Percentiles rank a stretch among this genome's conserved stretches.
phyloP scores from a whole-genome alignment of 2,888 invertebrate species.

The Lepeophtheirus nordmannii region DNA sequence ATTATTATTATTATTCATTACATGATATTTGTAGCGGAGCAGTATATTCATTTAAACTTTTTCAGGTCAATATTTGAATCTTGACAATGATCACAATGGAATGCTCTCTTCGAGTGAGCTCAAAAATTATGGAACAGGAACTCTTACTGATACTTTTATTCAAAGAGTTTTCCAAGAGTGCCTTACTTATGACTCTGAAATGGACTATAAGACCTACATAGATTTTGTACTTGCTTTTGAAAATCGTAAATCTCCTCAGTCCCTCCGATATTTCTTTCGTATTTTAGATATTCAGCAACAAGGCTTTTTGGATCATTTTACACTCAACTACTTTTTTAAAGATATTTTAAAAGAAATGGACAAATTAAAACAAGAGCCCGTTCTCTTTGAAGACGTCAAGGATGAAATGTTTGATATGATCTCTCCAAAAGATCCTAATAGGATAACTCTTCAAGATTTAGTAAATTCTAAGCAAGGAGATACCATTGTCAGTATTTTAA shows the following conservation, averaged over 20 bases:
- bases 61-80: slow-evolving; percentile 60
- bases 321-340: slow-evolving; percentile 79
- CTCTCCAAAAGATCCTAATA: slow-evolving; percentile 61
- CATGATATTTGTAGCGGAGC: no score
- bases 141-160: slow-evolving; percentile 73
- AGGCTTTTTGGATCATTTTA: slow-evolving; percentile 68
- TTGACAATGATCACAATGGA: slow-evolving; percentile 87
- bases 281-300: slow-evolving; percentile 74
- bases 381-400: slow-evolving; percentile 81
- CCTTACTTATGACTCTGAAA: slow-evolving; percentile 80
- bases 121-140: slow-evolving; percentile 74
- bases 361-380: slow-evolving; percentile 69
- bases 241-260: slow-evolving; percentile 76
- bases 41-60: neutral
- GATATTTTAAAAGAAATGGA: slow-evolving; percentile 82
- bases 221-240: slow-evolving; percentile 85
- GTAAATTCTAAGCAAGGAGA: slow-evolving; percentile 76
- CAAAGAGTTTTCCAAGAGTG: slow-evolving; percentile 88
- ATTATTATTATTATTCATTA: no score
- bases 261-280: slow-evolving; percentile 74
- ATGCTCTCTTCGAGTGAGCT: slow-evolving; percentile 83
- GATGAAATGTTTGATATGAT: slow-evolving; percentile 98
- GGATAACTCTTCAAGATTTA: slow-evolving; percentile 73
- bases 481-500: slow-evolving; percentile 77
- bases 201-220: slow-evolving; percentile 92